Base-by-base conservation (phyloP, 2,113 vertebrate species). In the Austrofundulus limnaeus region DNA sequence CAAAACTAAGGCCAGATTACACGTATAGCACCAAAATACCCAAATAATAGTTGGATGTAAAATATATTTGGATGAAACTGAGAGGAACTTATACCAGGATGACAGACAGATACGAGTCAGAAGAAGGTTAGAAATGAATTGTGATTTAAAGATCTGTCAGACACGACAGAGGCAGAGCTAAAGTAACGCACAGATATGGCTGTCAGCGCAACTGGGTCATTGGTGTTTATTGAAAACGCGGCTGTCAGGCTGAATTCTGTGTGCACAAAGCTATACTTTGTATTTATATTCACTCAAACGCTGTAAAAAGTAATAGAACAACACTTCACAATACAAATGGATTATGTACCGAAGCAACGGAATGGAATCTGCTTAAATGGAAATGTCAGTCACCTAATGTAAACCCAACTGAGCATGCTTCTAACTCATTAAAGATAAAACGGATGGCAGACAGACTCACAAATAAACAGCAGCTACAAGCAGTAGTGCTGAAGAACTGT, bases 131-230 rank as follows among this genome's bases (percentile, higher is more conserved):
- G n/a, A 48, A 19, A 48, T 24, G 37, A 5, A 12, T 47, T 11
- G n/a, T 39, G 52, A 57, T 49, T 34, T 24, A 24, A 52, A 19
- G 2, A 43, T 50, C 55, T 59, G 46, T 51, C 55, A 59, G 25
- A 43, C 64, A 57, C 4, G 64, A 37, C 46, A n/a, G 34, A 13
- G 38, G 53, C 54, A 43, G 47, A 43, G 38, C 37, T 34, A 11
- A 43, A 51, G 47, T 9, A 24, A 34, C 23, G 25, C 19, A 21
- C 39, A 11, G 10, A 5, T 41, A n/a, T 66, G 13, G 37, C 64
- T 42, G 37, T 55, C 45, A 49, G 31, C 49, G 45, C 45, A 58
- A 50, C 38, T 59, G 19, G 12, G 25, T 45, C 25, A 65, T 54
- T 42, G 11, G 25, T 47, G 45, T 55, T 57, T 57, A 41, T 42